These are phyloP conservation scores for Clistopyga incitator DNA, from an alignment of 2,888 invertebrate species.

Conservation along the genomic window DNA sequence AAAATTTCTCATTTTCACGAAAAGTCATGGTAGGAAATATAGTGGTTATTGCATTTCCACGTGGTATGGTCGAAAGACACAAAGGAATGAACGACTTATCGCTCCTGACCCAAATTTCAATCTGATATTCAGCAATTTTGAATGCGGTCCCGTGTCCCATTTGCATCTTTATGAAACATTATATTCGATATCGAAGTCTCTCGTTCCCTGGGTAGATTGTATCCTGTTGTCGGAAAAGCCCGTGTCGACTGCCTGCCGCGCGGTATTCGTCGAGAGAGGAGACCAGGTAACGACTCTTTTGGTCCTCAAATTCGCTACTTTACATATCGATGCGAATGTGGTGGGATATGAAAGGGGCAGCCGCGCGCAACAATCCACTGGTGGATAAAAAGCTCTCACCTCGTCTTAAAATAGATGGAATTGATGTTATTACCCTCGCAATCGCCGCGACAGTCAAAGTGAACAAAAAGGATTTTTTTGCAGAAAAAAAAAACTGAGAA, in stretches of 20 bases:
- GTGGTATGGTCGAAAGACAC: background rate
- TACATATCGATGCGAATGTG: slow-evolving; percentile 50
- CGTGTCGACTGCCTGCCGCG: slow-evolving; percentile 6
- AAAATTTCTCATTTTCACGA: background rate
- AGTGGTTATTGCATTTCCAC: slow-evolving; percentile 25
- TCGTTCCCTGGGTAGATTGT: slow-evolving; percentile 18
- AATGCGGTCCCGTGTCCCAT: slow-evolving; percentile 28
- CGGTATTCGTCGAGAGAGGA: background rate
- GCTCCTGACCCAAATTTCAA: slow-evolving; percentile 34
- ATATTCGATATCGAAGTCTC: slow-evolving; percentile 60
- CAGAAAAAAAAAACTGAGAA: no score
- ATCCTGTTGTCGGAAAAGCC: slow-evolving; percentile 15
- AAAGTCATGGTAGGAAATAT: slow-evolving; percentile 1
- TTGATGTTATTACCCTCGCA: background rate
- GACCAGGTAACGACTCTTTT: slow-evolving; percentile 40
- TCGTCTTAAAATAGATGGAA: slow-evolving; percentile 21
- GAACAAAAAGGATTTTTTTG: no score
- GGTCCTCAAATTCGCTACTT: slow-evolving; percentile 49
- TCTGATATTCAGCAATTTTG: slow-evolving; percentile 28
- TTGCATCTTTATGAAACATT: slow-evolving; percentile 74
- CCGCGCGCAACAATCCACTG: background rate
- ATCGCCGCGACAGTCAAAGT: no score
- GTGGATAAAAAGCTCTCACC: background rate
- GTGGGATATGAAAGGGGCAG: background rate
- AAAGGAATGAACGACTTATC: slow-evolving; percentile 19